phyloP scores from a whole-genome alignment of 2,113 vertebrate species.

The Sprattus sprattus region DNA sequence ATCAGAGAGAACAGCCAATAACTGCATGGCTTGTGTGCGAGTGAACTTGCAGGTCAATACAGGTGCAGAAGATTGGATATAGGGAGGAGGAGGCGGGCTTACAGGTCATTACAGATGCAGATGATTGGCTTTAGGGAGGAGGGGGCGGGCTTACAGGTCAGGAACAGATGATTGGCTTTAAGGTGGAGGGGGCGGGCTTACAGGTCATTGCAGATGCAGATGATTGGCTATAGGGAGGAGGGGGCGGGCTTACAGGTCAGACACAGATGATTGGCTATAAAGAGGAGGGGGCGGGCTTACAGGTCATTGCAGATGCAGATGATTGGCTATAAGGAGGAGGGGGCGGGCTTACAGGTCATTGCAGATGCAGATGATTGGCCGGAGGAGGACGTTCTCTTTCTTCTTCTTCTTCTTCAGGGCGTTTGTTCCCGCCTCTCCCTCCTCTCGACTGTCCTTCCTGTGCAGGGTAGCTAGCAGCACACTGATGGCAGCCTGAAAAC shows the following conservation, averaged over 20 bases:
- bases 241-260: too few relatives aligned
- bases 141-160: constrained; percentile 80
- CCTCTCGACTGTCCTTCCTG: constrained; percentile 71
- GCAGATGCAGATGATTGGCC: constrained; percentile 96
- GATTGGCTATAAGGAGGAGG: not conserved
- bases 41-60: constrained; percentile 74
- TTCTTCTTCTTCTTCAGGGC: constrained; percentile 69
- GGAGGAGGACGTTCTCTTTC: constrained; percentile 73
- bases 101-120: constrained; percentile 93
- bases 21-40: constrained; percentile 61
- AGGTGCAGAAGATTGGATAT: constrained; percentile 60
- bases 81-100: constrained; percentile 39
- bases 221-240: too few relatives aligned
- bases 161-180: constrained; percentile 87
- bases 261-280: not conserved
- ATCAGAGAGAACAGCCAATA: not conserved
- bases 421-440: constrained; percentile 42
- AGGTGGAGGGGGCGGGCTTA: constrained; percentile 52
- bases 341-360: constrained; percentile 82
- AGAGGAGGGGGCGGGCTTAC: constrained; percentile 61
- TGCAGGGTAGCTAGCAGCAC: constrained; percentile 81
- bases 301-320: constrained; percentile 89
- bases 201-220: constrained; percentile 87
- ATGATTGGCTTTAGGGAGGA: not conserved
- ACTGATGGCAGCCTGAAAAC: constrained; percentile 79